Evolutionary conservation across 2,888 invertebrate species (phyloP).

Genomic region (Biston stratarius): DNA sequence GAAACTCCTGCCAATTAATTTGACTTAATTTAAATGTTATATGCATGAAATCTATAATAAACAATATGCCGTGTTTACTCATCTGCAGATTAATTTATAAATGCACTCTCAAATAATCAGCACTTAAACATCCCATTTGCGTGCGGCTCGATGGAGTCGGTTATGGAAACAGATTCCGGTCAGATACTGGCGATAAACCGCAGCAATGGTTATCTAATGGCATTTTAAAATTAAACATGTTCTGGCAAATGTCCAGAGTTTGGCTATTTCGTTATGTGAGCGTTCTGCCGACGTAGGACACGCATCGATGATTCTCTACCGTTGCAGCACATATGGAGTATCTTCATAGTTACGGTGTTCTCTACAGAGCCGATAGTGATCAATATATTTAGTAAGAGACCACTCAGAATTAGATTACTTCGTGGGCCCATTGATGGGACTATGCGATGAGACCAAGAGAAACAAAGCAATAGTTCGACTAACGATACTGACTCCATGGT

Average conservation of each 20-base stretch:
- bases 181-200: constrained; percentile 27
- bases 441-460: too few species aligned
- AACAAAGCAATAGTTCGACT: too few species aligned
- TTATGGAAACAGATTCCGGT: constrained; percentile 21
- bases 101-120: constrained; percentile 9
- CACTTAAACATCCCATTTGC: neutral
- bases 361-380: neutral
- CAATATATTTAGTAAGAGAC: neutral
- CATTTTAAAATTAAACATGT: constrained; percentile 41
- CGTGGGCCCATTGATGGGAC: too few species aligned
- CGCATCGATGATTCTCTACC: constrained; percentile 12
- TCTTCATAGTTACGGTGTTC: neutral
- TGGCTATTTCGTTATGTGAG: constrained; percentile 32
- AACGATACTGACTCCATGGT: too few species aligned
- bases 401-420: too few species aligned
- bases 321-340: neutral
- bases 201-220: constrained; percentile 40
- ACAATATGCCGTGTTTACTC: neutral
- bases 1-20: neutral
- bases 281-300: constrained; percentile 25
- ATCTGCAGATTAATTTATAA: neutral
- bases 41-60: neutral
- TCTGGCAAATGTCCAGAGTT: constrained; percentile 39
- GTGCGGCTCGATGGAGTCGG: neutral
- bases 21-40: neutral